These are phyloP conservation scores for Parazoanthus darwini DNA, from an alignment of 92 coral and sea anemone species.

Conservation along the genomic window DNA sequence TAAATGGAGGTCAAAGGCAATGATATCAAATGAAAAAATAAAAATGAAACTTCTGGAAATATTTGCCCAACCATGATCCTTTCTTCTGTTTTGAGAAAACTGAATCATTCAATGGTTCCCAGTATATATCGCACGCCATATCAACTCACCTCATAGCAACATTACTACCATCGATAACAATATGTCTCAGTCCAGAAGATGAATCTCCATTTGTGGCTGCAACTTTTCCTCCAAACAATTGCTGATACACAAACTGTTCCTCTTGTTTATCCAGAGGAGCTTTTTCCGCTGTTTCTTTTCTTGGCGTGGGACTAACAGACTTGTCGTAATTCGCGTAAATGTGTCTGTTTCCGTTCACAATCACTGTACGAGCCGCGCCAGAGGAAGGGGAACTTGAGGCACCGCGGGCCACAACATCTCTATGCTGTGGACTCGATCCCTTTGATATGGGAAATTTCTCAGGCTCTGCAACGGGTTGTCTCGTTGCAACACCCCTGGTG, in stretches of 20 bases:
- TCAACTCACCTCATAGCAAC: slow-evolving; percentile 95
- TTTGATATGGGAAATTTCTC: slow-evolving; percentile 10
- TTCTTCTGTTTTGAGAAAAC: not conserved
- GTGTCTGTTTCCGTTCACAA: not conserved
- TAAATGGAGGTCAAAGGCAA: not conserved
- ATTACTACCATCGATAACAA: slow-evolving; percentile 98
- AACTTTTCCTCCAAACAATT: slow-evolving; percentile 59
- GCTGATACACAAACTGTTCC: slow-evolving; percentile 68
- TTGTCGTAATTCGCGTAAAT: not conserved
- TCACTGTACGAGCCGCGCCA: not conserved
- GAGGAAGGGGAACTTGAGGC: not conserved
- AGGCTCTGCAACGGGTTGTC: slow-evolving; percentile 12
- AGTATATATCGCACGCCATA: too few relatives aligned
- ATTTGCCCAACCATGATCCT: too few relatives aligned
- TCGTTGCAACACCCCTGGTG: not conserved
- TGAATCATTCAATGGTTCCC: not conserved
- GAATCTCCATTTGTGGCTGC: slow-evolving; percentile 48
- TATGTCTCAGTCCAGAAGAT: slow-evolving; percentile 76
- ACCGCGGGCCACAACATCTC: slow-evolving; percentile 64
- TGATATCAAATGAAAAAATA: slow-evolving; percentile 1
- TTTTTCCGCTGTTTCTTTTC: slow-evolving; percentile 7
- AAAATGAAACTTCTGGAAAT: not conserved
- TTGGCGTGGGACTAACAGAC: slow-evolving; percentile 10
- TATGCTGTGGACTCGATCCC: not conserved
- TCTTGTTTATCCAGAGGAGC: slow-evolving; percentile 60